phyloP scores from a whole-genome alignment of 2,797 vertebrate species.

The Melanogrammus aeglefinus region DNA sequence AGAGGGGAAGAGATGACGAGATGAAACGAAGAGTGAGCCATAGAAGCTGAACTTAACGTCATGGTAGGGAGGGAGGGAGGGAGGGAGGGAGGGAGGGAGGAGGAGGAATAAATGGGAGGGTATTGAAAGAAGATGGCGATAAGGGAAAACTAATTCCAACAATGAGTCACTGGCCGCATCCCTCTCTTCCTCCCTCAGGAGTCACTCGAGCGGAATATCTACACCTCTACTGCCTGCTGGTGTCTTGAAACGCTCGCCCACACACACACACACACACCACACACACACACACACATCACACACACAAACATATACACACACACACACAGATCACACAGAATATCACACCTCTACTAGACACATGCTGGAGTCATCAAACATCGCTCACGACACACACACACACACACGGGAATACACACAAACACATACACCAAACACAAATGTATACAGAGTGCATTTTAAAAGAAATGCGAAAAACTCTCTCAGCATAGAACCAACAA shows the following conservation, averaged over 20 bases:
- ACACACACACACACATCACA: too few relatives aligned
- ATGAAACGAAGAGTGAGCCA: conserved; percentile 11
- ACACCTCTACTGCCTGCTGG: conserved; percentile 54
- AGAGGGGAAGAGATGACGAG: conserved; percentile 20
- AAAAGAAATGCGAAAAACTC: background rate
- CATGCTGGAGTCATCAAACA: too few relatives aligned
- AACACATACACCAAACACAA: conserved; percentile 1
- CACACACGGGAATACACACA: conserved; percentile 23
- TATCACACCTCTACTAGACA: too few relatives aligned
- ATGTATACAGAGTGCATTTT: conserved; percentile 1
- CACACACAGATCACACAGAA: too few relatives aligned
- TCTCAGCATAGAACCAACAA: too few relatives aligned
- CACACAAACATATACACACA: conserved; percentile 11
- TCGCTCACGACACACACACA: too few relatives aligned
- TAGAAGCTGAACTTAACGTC: background rate
- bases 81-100: too few relatives aligned
- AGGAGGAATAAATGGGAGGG: background rate
- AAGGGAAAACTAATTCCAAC: conserved; percentile 39
- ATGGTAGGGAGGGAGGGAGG: too few relatives aligned
- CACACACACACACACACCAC: conserved; percentile 25
- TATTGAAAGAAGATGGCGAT: background rate
- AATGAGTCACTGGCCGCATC: conserved; percentile 24
- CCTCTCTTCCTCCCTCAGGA: conserved; percentile 23
- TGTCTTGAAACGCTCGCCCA: conserved; percentile 31
- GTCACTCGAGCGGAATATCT: conserved; percentile 50